phyloP scores from a whole-genome alignment of 2,888 invertebrate genomes.

The Eurytoma adleriae region DNA sequence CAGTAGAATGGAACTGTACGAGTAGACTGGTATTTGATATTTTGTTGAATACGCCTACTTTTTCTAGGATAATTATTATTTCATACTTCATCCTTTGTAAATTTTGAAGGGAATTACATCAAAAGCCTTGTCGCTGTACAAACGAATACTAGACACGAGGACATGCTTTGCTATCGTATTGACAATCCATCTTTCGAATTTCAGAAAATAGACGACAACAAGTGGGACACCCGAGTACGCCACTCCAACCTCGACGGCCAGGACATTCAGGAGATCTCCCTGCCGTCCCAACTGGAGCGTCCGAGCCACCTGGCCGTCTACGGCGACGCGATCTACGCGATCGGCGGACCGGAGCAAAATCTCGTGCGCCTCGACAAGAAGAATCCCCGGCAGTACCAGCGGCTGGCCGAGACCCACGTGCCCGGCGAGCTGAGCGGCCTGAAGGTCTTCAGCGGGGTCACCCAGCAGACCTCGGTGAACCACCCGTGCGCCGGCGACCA shows the following conservation, averaged over 20 bases:
- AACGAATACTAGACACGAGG: too few relatives aligned
- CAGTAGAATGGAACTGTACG: too few relatives aligned
- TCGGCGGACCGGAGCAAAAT: neutral
- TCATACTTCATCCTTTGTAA: too few relatives aligned
- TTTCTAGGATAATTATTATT: too few relatives aligned
- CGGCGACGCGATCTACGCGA: neutral
- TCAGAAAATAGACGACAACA: neutral
- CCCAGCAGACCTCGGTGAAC: neutral
- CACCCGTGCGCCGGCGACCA: conserved; percentile 27
- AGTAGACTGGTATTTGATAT: too few relatives aligned
- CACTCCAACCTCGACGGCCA: conserved; percentile 37
- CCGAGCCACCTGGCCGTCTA: neutral
- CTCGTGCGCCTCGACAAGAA: conserved; percentile 4
- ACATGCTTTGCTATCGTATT: too few relatives aligned
- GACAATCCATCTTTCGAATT: neutral
- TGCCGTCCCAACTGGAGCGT: neutral
- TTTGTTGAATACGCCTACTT: too few relatives aligned
- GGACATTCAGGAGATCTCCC: neutral
- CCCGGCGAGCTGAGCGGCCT: neutral
- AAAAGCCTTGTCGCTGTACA: too few relatives aligned
- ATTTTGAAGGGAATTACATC: too few relatives aligned
- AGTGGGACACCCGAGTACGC: neutral
- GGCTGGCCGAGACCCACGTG: neutral
- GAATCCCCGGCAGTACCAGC: neutral
- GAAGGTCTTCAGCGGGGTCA: neutral